Base-by-base conservation (phyloP, 2,113 vertebrate genomes). In the Mesoclemmys tuberculata region DNA sequence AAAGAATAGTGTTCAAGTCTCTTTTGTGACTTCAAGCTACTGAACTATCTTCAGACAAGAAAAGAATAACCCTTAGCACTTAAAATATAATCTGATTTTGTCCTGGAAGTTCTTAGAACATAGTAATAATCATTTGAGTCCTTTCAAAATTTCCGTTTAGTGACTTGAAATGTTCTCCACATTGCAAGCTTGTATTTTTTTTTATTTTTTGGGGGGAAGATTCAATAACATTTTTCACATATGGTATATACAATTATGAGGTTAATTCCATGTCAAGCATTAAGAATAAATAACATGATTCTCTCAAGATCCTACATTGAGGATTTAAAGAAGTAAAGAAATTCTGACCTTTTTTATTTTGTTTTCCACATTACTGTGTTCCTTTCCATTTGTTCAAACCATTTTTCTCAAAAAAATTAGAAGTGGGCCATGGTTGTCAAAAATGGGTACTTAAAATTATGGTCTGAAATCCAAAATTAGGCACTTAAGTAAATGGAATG, bases 131-230 rank as follows among this genome's bases (percentile, higher is more conserved):
- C 44, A 64, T 94, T 84, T 91, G 27, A 49, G 77, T 86, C 10
- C 91, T 90, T 92, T 94, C 27, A 90, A 58, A 83, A 85, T 88
- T 88, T 84, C 44, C 94, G 27, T n/a, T 12, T 35, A 54, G 14
- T 93, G 71, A n/a, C 24, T 58, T 48, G 27, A 79, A 56, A 54
- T 79, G 18, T 82, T 44, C 49, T 24, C 74, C 9, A 46, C 75
- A n/a, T n/a, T 68, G 80, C 64, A 71, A 19, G 64, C 38, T 9
- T 86, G 89, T 19, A 38, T 71, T 82, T 52, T 0, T 0, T 80
- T 5, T 4, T 91, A 5, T 14, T 84, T 68, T 80, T 92, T 90
- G 48, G 21, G 46, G 7, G 84, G 18, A 68, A 31, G 58, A 80
- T 24, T 74, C 8, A 44, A 27, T 68, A 64, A 80, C 55, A n/a